Conservation (phyloP, 2,888 invertebrate species). For the Amphipyra berbera region DNA sequence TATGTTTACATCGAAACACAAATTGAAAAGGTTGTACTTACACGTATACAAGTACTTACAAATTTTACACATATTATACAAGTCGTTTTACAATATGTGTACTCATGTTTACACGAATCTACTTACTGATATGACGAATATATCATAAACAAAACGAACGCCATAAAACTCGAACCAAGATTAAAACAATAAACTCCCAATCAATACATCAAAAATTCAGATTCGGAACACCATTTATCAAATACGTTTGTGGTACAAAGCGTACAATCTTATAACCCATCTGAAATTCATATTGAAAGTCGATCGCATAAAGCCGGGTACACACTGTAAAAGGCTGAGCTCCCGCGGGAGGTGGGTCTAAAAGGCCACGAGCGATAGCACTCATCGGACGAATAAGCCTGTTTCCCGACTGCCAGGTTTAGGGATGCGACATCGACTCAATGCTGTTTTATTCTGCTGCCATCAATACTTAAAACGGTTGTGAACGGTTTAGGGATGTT, state of each 20-base stretch:
- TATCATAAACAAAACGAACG: neutral
- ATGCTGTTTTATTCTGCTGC: constrained; percentile 88
- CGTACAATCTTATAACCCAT: constrained; percentile 85
- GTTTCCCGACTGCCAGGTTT: constrained; percentile 88
- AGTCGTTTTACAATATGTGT: neutral
- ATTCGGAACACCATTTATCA: constrained; percentile 78
- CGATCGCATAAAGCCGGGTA: constrained; percentile 84
- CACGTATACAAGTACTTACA: neutral
- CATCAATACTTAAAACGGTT: constrained; percentile 89
- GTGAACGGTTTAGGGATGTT: constrained; percentile 77
- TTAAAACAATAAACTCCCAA: constrained; percentile 26
- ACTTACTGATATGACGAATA: neutral
- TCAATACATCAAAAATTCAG: constrained; percentile 62
- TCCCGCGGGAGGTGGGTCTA: constrained; percentile 81
- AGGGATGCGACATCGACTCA: constrained; percentile 87
- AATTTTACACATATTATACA: neutral
- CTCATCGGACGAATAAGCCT: constrained; percentile 89
- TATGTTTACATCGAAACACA: constrained; percentile 8
- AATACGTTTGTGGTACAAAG: constrained; percentile 79
- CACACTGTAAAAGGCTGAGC: constrained; percentile 86
- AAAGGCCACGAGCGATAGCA: constrained; percentile 85
- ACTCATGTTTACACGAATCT: neutral
- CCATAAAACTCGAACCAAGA: constrained; percentile 5
- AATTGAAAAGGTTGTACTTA: constrained; percentile 13
- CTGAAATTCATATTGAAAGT: constrained; percentile 88